These are phyloP conservation scores for Dendrocincla tyrannina DNA, from an alignment of 2,797 vertebrate species.

Conservation along the genomic window DNA sequence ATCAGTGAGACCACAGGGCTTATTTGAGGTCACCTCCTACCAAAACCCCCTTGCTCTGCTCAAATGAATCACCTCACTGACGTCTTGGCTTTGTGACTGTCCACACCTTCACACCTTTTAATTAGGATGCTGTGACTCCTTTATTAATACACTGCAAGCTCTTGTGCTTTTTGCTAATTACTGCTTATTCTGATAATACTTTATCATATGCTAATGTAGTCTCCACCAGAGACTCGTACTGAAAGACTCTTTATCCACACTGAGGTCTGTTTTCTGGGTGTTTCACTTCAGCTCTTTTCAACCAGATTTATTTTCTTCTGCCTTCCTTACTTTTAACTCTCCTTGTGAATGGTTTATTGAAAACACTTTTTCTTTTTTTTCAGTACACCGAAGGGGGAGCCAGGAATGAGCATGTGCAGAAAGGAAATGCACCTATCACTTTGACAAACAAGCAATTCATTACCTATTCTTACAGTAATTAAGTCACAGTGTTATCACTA, in stretches of 20 bases:
- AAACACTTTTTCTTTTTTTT: not conserved
- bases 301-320: not conserved
- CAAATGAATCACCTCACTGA: not conserved
- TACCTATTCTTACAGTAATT: not conserved
- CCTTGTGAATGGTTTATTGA: not conserved
- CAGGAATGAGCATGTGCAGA: not conserved
- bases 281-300: not conserved
- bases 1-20: not conserved
- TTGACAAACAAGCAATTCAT: not conserved
- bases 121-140: not conserved
- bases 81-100: not conserved
- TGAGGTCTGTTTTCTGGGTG: not conserved
- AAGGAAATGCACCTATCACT: not conserved
- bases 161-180: not conserved
- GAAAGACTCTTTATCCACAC: not conserved
- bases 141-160: not conserved
- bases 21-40: not conserved
- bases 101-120: not conserved
- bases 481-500: not conserved
- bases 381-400: not conserved
- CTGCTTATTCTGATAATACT: not conserved
- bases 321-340: not conserved
- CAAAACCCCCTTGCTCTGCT: not conserved
- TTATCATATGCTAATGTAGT: not conserved
- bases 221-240: not conserved